Conservation (phyloP, 2,888 invertebrate genomes). For the Pachymerium ferrugineum region DNA sequence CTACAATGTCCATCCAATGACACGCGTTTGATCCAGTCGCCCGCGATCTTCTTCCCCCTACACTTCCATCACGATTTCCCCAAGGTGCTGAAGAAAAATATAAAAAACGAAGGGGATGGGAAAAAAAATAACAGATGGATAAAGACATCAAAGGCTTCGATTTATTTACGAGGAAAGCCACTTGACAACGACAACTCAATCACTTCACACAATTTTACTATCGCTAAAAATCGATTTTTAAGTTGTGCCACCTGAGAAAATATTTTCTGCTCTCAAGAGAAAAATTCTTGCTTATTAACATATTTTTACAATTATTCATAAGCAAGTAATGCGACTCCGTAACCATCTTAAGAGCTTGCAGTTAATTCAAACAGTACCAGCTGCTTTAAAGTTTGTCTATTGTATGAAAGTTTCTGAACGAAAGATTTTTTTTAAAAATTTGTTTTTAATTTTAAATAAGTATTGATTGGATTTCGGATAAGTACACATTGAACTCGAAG, state of each 20-base stretch:
- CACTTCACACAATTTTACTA: background rate
- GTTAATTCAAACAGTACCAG: no score
- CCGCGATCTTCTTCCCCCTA: no score
- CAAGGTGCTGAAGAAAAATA: background rate
- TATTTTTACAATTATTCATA: background rate
- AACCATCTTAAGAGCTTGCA: no score
- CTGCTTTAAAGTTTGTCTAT: no score
- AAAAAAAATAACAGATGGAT: background rate
- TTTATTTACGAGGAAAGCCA: background rate
- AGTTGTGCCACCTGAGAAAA: background rate
- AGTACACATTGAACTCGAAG: no score
- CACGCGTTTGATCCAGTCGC: background rate
- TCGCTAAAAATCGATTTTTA: background rate
- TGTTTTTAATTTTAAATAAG: no score
- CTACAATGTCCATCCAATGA: background rate
- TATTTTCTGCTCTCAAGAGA: background rate
- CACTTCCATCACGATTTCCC: background rate
- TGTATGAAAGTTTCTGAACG: no score
- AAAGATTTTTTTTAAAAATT: no score
- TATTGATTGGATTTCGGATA: no score
- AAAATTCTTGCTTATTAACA: background rate
- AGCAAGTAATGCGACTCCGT: no score
- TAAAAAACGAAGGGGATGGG: background rate
- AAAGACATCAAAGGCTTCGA: conserved; percentile 14
- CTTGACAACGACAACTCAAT: background rate